Percentiles rank a stretch among this genome's conserved stretches.
phyloP scores from a whole-genome alignment of 2,888 invertebrate species.

The Hermaeophaga mercurialis region DNA sequence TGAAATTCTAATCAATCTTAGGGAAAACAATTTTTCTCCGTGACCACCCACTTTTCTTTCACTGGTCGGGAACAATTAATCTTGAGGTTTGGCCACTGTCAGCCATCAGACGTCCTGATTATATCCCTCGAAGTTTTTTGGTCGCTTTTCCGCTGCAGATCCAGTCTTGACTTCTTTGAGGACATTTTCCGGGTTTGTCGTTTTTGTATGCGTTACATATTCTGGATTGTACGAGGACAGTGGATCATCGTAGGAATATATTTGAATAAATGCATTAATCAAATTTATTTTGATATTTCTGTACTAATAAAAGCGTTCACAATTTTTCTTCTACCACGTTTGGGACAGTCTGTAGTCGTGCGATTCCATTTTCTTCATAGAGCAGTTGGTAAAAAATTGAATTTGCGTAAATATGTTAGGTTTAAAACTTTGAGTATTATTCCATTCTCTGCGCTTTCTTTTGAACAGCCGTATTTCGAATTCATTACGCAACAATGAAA shows the following conservation, averaged over 20 bases:
- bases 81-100: conserved; percentile 42
- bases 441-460: conserved; percentile 5
- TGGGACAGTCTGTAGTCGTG: no score
- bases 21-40: conserved; percentile 29
- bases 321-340: no score
- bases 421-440: conserved; percentile 6
- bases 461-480: conserved; percentile 17
- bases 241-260: no score
- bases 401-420: background rate
- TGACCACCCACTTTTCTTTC: conserved; percentile 23
- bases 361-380: no score
- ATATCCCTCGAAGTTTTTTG: conserved; percentile 32
- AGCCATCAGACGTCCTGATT: conserved; percentile 41
- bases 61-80: conserved; percentile 37
- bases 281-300: no score
- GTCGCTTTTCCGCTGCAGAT: conserved; percentile 20
- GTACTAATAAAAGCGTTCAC: no score
- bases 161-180: conserved; percentile 17
- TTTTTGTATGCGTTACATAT: no score
- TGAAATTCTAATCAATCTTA: conserved; percentile 36
- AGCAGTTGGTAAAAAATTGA: no score
- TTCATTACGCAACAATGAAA: conserved; percentile 24
- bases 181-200: conserved; percentile 4
- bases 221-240: no score
- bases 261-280: no score